Conservation (phyloP, 2,888 invertebrate genomes). For the Neoitamus cyanurus region DNA sequence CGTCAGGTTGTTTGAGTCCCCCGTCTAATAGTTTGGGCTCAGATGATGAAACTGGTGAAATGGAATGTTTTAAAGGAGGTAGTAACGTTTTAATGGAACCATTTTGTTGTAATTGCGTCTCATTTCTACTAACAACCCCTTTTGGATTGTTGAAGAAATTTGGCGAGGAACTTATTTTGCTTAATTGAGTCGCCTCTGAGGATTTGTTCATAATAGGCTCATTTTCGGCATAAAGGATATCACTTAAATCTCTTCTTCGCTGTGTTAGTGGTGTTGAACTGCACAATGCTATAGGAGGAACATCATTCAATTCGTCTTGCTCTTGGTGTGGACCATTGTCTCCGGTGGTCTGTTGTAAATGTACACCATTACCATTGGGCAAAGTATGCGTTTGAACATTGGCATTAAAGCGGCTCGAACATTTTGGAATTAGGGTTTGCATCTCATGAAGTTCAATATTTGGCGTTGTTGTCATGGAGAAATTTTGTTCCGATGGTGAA, state of each 20-base stretch:
- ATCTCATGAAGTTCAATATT: slow-evolving; percentile 65
- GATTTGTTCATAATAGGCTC: slow-evolving; percentile 20
- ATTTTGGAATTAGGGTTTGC: slow-evolving; percentile 65
- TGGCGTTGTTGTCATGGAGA: slow-evolving; percentile 55
- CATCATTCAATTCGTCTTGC: not conserved
- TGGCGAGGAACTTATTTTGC: slow-evolving; percentile 62
- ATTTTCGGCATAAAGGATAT: slow-evolving; percentile 47
- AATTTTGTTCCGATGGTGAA: slow-evolving; percentile 56
- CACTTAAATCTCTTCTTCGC: slow-evolving; percentile 40
- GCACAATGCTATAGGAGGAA: slow-evolving; percentile 53
- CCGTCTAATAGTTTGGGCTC: slow-evolving; percentile 48
- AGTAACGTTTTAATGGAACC: slow-evolving; percentile 53
- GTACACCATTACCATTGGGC: slow-evolving; percentile 59
- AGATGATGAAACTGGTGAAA: slow-evolving; percentile 44
- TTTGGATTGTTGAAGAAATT: slow-evolving; percentile 53
- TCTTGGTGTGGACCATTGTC: slow-evolving; percentile 8
- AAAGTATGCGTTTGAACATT: slow-evolving; percentile 51
- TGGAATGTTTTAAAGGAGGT: slow-evolving; percentile 53
- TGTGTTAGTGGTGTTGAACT: slow-evolving; percentile 56
- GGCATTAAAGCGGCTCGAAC: slow-evolving; percentile 4
- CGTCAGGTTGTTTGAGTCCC: slow-evolving; percentile 46
- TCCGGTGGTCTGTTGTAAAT: not conserved
- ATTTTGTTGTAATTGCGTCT: slow-evolving; percentile 47
- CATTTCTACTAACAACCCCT: slow-evolving; percentile 19
- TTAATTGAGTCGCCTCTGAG: slow-evolving; percentile 51